Base-by-base conservation (phyloP, 1,140 invertebrate species). In the Tenebrio molitor region DNA sequence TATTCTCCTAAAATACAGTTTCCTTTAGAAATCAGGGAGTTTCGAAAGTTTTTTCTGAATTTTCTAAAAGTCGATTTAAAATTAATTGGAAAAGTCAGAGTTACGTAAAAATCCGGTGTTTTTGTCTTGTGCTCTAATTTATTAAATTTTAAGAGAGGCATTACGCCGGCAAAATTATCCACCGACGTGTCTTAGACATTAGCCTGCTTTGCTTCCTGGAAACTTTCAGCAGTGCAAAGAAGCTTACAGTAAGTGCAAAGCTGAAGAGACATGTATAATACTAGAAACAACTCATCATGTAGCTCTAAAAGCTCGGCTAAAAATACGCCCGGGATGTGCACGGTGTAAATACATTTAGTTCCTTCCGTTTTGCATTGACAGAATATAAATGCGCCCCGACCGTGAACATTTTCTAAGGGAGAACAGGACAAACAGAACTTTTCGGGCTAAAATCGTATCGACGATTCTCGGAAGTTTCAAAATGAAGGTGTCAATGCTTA, bases 401-500 rank as follows among this genome's bases (percentile, higher is more conserved):
- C 29, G 50, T 29, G 50, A 14, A 25, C 21, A 58, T 58, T 58
- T 58, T 58, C 50, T 23, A 29, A 12, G 8, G 12, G n/a, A 14
- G 12, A 58, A 14, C 10, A 29, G 2, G 23, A 29, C 50, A 58
- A 58, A 58, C 50, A 58, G 29, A 58, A 58, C 50, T 58, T 58
- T 58, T 58, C 50, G 12, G 19, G n/a, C 21, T 58, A 29, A 58
- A 58, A 29, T 58, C 50, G 12, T 33, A 39, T 21, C 21, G 15
- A 65, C 17, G 33, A 23, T 69, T 44, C 42, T 25, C 8, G 12
- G 42, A 69, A 50, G 12, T 53, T 63, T 71, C 69, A 19, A 29
- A 70, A 64, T 44, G 69, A 23, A 65, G 69, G 53, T 71, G 69
- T 71, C 69, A 58, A 58, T 67, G 34, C 34, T 44, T 72, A 64